These are phyloP conservation scores for Drosophila pullipes DNA, from an alignment of 2,888 invertebrate species.

Conservation along the genomic window DNA sequence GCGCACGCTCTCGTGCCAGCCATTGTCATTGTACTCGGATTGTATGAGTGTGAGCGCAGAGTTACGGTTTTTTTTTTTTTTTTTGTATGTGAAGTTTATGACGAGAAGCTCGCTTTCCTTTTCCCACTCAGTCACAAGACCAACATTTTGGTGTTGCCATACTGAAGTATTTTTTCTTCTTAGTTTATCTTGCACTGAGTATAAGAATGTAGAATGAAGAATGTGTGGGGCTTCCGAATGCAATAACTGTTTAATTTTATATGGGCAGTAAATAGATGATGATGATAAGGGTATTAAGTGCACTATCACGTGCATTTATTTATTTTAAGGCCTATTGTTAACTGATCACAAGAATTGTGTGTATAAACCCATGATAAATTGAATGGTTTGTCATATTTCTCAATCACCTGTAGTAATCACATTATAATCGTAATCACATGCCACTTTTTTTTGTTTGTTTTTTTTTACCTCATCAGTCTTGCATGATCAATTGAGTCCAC, in stretches of 20 bases:
- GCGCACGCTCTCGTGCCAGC: constrained; percentile 51
- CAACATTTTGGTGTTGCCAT: constrained; percentile 68
- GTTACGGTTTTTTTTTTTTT: constrained; percentile 60
- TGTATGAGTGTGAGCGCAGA: constrained; percentile 37
- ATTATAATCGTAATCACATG: constrained; percentile 73
- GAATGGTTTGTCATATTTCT: constrained; percentile 17
- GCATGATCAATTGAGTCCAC: constrained; percentile 50
- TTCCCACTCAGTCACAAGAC: constrained; percentile 75
- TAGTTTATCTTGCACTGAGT: constrained; percentile 25
- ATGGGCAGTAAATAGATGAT: not conserved
- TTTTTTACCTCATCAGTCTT: constrained; percentile 22
- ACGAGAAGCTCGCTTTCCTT: constrained; percentile 63
- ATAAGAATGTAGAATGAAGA: constrained; percentile 22
- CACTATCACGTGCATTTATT: constrained; percentile 21
- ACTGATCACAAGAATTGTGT: constrained; percentile 27
- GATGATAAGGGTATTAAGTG: not conserved
- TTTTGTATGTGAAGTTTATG: constrained; percentile 70
- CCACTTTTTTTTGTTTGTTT: constrained; percentile 18
- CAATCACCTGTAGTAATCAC: constrained; percentile 20
- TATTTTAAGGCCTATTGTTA: constrained; percentile 8
- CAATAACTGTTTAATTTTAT: constrained; percentile 6
- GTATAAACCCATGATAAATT: constrained; percentile 57
- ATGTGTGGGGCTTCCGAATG: constrained; percentile 40
- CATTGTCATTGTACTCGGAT: constrained; percentile 47
- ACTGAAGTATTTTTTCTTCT: constrained; percentile 47